phyloP scores from a whole-genome alignment of 2,888 invertebrate species.

The Nymphalis c-album region DNA sequence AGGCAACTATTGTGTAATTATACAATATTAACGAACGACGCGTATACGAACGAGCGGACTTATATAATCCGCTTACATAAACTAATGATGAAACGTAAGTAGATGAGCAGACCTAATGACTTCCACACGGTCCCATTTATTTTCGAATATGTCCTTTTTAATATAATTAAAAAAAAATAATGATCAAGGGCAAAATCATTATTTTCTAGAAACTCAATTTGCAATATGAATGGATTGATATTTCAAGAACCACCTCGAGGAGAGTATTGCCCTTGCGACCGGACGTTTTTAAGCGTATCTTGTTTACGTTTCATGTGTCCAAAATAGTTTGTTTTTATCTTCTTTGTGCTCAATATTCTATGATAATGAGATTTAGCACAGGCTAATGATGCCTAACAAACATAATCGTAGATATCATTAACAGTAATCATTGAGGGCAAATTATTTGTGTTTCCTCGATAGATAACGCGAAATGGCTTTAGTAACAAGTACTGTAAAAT shows the following conservation, averaged over 20 bases:
- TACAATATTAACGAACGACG: slow-evolving; percentile 50
- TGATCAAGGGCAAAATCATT: background rate
- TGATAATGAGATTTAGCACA: slow-evolving; percentile 36
- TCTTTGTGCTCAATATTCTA: slow-evolving; percentile 28
- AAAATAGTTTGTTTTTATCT: slow-evolving; percentile 54
- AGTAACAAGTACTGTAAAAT: slow-evolving; percentile 35
- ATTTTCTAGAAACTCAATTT: background rate
- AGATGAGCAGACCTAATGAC: slow-evolving; percentile 64
- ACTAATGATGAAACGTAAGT: slow-evolving; percentile 60
- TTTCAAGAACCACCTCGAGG: slow-evolving; percentile 45
- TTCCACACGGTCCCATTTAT: slow-evolving; percentile 41
- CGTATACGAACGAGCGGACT: slow-evolving; percentile 53
- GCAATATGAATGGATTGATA: slow-evolving; percentile 6
- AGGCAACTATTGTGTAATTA: slow-evolving; percentile 42
- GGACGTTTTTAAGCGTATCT: slow-evolving; percentile 54
- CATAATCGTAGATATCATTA: slow-evolving; percentile 45
- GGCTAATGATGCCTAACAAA: slow-evolving; percentile 22
- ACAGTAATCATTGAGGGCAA: slow-evolving; percentile 53
- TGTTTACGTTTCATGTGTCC: slow-evolving; percentile 63
- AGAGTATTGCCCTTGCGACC: slow-evolving; percentile 71
- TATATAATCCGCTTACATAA: slow-evolving; percentile 74
- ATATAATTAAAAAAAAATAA: background rate
- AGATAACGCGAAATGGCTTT: slow-evolving; percentile 47
- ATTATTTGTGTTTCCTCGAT: slow-evolving; percentile 58
- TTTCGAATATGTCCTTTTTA: background rate